phyloP scores from a whole-genome alignment of 2,888 invertebrate genomes.

The Erebia ligea region DNA sequence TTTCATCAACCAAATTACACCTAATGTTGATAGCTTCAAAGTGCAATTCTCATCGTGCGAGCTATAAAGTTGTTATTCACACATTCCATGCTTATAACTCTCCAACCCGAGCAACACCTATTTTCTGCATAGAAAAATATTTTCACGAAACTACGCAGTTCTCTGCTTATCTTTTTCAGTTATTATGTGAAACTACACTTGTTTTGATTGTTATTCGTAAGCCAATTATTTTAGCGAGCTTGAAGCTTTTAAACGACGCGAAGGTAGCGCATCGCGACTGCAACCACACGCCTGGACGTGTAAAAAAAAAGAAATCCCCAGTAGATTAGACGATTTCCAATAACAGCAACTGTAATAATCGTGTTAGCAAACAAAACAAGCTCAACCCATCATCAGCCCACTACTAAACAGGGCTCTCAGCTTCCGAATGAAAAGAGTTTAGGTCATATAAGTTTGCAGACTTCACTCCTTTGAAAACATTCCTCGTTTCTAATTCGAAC shows the following conservation, averaged over 20 bases:
- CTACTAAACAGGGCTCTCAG: too few species aligned
- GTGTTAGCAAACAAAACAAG: too few species aligned
- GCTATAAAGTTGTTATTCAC: slow-evolving; percentile 61
- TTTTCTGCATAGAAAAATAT: slow-evolving; percentile 41
- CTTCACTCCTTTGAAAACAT: too few species aligned
- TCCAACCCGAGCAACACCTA: slow-evolving; percentile 46
- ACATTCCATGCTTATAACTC: slow-evolving; percentile 59
- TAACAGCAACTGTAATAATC: too few species aligned
- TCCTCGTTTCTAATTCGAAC: too few species aligned
- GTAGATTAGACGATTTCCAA: not conserved
- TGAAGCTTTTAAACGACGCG: too few species aligned
- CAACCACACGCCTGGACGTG: not conserved
- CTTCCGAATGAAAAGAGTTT: too few species aligned
- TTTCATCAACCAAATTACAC: slow-evolving; percentile 53
- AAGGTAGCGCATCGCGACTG: too few species aligned
- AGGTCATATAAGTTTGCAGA: too few species aligned
- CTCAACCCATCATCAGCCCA: too few species aligned
- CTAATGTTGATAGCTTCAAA: slow-evolving; percentile 48
- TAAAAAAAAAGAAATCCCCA: too few species aligned
- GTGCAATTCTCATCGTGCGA: slow-evolving; percentile 45
- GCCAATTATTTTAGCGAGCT: not conserved
- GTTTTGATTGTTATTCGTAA: not conserved
- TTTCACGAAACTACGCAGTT: slow-evolving; percentile 34
- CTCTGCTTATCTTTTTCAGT: slow-evolving; percentile 10
- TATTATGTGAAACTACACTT: not conserved